Evolutionary conservation across 2,797 vertebrate genomes (phyloP), one percentile per base, ranked within the genome.

Genomic region (Scarus forsteni): DNA sequence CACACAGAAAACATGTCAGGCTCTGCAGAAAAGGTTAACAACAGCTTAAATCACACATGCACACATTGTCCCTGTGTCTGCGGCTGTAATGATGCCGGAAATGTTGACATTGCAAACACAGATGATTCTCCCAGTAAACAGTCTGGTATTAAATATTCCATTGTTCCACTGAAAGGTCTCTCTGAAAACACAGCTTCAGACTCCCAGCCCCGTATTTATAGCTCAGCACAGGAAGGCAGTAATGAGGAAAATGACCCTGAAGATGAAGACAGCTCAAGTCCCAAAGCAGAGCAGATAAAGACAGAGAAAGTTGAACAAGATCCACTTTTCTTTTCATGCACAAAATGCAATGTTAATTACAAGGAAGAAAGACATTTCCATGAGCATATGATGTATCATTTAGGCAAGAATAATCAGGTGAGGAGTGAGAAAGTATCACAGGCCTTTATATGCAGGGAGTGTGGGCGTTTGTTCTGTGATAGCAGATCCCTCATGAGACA

Each of bases 341-440:
- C 95, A 78, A 97, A 96, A 95, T 97, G 96, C 94, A 96, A 96
- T 90, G 95, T 96, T 95, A 96, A 97, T 95, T 98, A 97, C 90
- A 95, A 95, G 92, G 95, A 96, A 93, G 95, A 96, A 86, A 96
- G 94, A 63, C 95, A 98, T 91, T 96, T 98, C 93, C 97, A 98
- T 89, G 95, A 95, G 84, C 96, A 96, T 92, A 96, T 99, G 98
- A 98, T 99, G 96, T 97, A 97, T 94, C 97, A 99, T 93, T 96
- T 98, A 94, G 95, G 94, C 87, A 93, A 95, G 84, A 96, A 97
- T 92, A 98, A 97, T 95, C 96, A 97, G 93, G 95, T 96, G 90
- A 96, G 94, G 27, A 94, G 96, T 84, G 94, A 93, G 89, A 96
- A 95, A 87, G 93, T 95, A 85, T 95, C 96, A 40, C 94, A 93